Evolutionary conservation across 2,888 invertebrate species (phyloP), one percentile per base, ranked within the genome.

Genomic region (Torymus auratus): DNA sequence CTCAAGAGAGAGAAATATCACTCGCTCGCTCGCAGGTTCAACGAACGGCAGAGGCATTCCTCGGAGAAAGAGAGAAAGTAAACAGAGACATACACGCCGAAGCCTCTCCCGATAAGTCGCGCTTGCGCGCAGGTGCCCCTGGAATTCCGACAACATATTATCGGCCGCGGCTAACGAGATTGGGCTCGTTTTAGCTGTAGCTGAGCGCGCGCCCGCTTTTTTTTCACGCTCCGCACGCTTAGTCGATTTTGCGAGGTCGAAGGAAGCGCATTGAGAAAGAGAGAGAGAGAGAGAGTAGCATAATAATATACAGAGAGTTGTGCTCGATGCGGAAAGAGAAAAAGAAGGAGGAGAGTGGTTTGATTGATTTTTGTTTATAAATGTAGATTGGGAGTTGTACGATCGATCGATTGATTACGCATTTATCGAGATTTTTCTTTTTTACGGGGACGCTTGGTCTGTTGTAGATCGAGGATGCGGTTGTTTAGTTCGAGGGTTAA

Each of bases 41-140:
- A 61, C 72, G 78, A 78, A 72, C 78, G 17, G 14, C 50, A 41
- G 23, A 60, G 52, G 5, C 17, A 20, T 41, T 20, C 50, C 23
- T 20, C 11, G 62, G 62, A 61, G 78, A 77, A 77, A 72, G 68
- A 73, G 72, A 78, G 78, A 79, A 79, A 79, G 78, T 78, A 73
- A 73, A 78, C 67, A 72, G 65, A 56, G 58, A 67, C 65, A 41
- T 41, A 41, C 41, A 10, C 41, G 28, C 3, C 41, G 41, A 41
- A 41, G 41, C 41, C 41, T 41, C 41, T 41, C 41, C 41, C 41
- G 41, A 41, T 41, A 41, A 65, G 65, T 14, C 28, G 72, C 20
- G 60, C 68, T 17, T 11, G 60, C 65, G 56, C 50, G 17, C 74
- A 74, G 67, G 74, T 72, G 72, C 28, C 28, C 50, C 14, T 11